These are phyloP conservation scores for Mamestra configurata DNA, from an alignment of 1,140 invertebrate species.

Conservation along the genomic window DNA sequence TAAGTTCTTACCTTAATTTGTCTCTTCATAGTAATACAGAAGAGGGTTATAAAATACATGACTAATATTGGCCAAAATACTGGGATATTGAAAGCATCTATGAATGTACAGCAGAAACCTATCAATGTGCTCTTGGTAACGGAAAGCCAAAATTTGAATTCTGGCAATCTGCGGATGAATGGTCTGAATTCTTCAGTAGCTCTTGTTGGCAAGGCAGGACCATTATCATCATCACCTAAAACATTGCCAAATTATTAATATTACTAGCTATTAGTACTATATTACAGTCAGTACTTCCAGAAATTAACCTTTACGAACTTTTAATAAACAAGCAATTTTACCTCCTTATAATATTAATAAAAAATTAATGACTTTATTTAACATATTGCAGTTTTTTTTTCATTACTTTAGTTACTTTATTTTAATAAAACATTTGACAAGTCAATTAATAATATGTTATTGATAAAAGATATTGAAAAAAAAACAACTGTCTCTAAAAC, in stretches of 20 bases:
- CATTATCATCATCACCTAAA: slow-evolving; percentile 92
- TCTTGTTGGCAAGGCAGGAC: slow-evolving; percentile 97
- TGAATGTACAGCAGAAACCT: slow-evolving; percentile 97
- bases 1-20: slow-evolving; percentile 96
- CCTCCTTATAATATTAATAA: no score
- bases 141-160: slow-evolving; percentile 99
- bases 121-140: slow-evolving; percentile 98
- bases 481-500: no score
- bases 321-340: no score
- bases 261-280: neutral
- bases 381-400: no score
- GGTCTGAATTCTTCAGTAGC: slow-evolving; percentile 99
- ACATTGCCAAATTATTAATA: slow-evolving; percentile 29
- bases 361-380: no score
- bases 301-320: no score
- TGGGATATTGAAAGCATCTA: slow-evolving; percentile 99
- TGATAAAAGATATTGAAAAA: no score
- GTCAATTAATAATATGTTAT: no score
- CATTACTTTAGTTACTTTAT: no score
- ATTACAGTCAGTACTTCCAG: no score
- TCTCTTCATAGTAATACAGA: slow-evolving; percentile 99
- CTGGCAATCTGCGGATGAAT: slow-evolving; percentile 98
- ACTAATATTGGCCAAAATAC: slow-evolving; percentile 99
- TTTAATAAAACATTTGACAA: no score
- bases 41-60: slow-evolving; percentile 99